Conservation (phyloP, 2,888 invertebrate genomes). For the Athetis lepigone region DNA sequence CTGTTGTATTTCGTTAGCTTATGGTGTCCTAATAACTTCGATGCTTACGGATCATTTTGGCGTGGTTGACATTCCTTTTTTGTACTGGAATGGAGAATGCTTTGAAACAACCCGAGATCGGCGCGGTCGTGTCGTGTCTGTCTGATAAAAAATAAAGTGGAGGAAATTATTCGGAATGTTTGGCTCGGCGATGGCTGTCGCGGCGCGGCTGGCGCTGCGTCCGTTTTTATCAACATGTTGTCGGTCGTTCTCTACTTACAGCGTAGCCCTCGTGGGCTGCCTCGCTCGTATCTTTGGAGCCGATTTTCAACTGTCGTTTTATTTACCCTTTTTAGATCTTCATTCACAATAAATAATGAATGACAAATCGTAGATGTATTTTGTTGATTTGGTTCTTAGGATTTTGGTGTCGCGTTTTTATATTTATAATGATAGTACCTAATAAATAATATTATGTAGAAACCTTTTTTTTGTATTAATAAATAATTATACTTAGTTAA, state of each 20-base stretch:
- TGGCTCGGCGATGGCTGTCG: conserved; percentile 68
- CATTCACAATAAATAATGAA: conserved; percentile 61
- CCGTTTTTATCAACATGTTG: conserved; percentile 72
- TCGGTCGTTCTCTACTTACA: conserved; percentile 43
- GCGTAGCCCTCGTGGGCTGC: conserved; percentile 27
- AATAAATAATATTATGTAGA: not conserved
- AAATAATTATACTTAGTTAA: no score
- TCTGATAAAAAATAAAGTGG: conserved; percentile 78
- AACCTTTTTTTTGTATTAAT: no score
- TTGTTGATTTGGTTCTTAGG: conserved; percentile 9
- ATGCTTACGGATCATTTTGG: conserved; percentile 89
- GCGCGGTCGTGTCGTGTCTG: conserved; percentile 65
- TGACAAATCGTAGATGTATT: conserved; percentile 43
- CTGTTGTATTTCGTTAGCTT: conserved; percentile 78
- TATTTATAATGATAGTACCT: conserved; percentile 1
- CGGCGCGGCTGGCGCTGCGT: conserved; percentile 55
- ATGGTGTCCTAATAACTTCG: conserved; percentile 83
- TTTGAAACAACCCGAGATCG: conserved; percentile 67
- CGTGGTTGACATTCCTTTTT: conserved; percentile 87
- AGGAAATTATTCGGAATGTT: conserved; percentile 78
- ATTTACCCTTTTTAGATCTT: conserved; percentile 58
- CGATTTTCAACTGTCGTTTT: conserved; percentile 46
- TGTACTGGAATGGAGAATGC: conserved; percentile 67
- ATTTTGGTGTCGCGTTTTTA: conserved; percentile 10
- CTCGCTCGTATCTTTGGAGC: conserved; percentile 41